Conservation (phyloP, 2,888 invertebrate genomes). For the Trichopria drosophilae region DNA sequence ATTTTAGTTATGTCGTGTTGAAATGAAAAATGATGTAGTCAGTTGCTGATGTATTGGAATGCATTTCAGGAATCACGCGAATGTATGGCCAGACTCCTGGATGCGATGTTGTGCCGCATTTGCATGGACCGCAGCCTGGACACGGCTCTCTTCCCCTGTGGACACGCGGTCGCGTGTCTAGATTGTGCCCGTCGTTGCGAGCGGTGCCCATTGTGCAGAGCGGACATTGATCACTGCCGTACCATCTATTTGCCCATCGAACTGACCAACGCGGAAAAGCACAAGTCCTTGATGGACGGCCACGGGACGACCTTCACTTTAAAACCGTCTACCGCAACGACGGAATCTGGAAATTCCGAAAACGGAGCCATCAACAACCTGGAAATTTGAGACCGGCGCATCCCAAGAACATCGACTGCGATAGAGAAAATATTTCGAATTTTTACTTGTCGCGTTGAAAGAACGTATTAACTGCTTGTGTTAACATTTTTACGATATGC, state of each 20-base stretch:
- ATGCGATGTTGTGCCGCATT: conserved; percentile 80
- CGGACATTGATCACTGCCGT: conserved; percentile 70
- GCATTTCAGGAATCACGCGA: conserved; percentile 61
- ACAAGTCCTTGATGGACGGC: conserved; percentile 44
- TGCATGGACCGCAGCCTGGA: conserved; percentile 85
- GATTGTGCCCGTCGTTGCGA: conserved; percentile 75
- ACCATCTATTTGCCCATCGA: conserved; percentile 73
- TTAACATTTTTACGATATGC: too few relatives aligned
- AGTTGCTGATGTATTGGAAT: too few relatives aligned
- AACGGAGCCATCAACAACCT: conserved; percentile 39
- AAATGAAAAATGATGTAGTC: too few relatives aligned
- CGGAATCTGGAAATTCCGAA: too few relatives aligned
- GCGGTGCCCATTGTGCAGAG: conserved; percentile 76
- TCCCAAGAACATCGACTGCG: too few relatives aligned
- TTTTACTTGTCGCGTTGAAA: conserved; percentile 46
- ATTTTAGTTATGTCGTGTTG: too few relatives aligned
- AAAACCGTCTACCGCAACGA: conserved; percentile 38
- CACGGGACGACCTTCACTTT: conserved; percentile 31
- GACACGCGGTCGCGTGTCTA: conserved; percentile 82
- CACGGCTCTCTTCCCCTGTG: conserved; percentile 83
- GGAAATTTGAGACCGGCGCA: conserved; percentile 50
- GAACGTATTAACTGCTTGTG: conserved; percentile 28
- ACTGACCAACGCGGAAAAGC: conserved; percentile 56
- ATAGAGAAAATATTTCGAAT: conserved; percentile 43
- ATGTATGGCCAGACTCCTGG: conserved; percentile 62